Evolutionary conservation across 2,113 vertebrate genomes (phyloP).

Genomic region (Stigmatopora nigra): DNA sequence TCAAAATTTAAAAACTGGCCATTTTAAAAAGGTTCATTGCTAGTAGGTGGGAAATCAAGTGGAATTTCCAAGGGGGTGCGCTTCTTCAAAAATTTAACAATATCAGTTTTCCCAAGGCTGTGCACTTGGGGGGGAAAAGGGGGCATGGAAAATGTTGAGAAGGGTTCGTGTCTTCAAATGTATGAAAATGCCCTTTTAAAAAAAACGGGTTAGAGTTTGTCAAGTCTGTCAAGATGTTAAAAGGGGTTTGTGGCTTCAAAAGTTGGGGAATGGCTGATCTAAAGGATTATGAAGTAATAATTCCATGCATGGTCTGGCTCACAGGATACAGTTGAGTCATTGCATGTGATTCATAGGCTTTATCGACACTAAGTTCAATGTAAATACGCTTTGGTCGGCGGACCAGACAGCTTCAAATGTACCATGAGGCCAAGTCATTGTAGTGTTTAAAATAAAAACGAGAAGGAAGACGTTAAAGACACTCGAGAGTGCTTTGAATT

Average conservation of each 20-base stretch:
- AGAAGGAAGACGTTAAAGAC: slow-evolving; percentile 10
- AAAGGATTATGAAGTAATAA: neutral
- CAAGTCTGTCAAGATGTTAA: neutral
- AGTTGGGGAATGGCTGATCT: neutral
- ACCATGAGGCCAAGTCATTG: slow-evolving; percentile 19
- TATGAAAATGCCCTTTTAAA: neutral
- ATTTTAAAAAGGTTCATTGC: too few relatives aligned
- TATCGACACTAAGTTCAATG: slow-evolving; percentile 18
- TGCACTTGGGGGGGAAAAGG: neutral
- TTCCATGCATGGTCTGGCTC: neutral
- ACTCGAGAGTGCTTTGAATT: slow-evolving; percentile 31
- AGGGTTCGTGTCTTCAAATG: neutral
- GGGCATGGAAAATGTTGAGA: neutral
- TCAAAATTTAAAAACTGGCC: too few relatives aligned
- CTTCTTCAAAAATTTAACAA: neutral
- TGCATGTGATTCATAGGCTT: slow-evolving; percentile 21
- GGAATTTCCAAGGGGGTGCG: neutral
- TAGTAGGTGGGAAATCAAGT: too few relatives aligned
- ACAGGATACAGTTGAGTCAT: neutral
- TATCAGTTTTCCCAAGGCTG: neutral
- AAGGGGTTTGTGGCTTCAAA: neutral
- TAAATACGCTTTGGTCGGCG: slow-evolving; percentile 25
- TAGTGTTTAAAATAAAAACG: slow-evolving; percentile 10
- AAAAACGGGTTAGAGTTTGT: neutral
- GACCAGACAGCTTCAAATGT: slow-evolving; percentile 21